Percentiles rank a stretch among this genome's conserved stretches.
phyloP scores from a whole-genome alignment of 2,797 vertebrate species.

The Phaenicophaeus curvirostris region DNA sequence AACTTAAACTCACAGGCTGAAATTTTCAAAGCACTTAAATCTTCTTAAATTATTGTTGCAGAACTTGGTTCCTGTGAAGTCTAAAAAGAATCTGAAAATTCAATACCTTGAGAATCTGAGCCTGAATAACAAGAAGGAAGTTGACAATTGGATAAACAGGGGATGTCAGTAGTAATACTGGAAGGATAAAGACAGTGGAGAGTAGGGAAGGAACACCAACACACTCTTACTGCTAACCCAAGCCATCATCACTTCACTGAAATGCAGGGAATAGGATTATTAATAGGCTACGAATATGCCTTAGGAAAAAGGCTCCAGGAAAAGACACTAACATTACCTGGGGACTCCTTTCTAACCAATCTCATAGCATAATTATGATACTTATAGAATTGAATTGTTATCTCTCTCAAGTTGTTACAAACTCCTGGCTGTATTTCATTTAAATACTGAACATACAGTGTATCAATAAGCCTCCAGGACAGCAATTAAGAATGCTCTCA shows the following conservation, averaged over 20 bases:
- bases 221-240: neutral
- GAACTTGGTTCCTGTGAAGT: neutral
- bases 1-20: neutral
- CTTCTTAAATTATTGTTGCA: neutral
- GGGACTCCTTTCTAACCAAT: neutral
- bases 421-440: neutral
- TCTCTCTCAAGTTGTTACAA: neutral
- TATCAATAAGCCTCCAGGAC: neutral
- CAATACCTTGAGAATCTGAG: neutral
- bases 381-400: too few species aligned
- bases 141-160: neutral
- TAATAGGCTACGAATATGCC: neutral
- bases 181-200: neutral
- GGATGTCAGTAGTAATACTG: neutral
- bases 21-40: neutral
- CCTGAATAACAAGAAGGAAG: neutral
- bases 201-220: neutral
- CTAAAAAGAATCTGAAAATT: neutral
- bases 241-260: neutral
- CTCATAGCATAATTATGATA: too few species aligned
- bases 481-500: neutral
- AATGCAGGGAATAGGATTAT: neutral
- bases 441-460: neutral
- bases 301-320: neutral
- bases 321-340: neutral